Percentiles rank a stretch among this genome's conserved stretches.
These are phyloP conservation scores for Ceyx margarethae DNA, from an alignment of 2,113 vertebrate species.

Conservation along the genomic window DNA sequence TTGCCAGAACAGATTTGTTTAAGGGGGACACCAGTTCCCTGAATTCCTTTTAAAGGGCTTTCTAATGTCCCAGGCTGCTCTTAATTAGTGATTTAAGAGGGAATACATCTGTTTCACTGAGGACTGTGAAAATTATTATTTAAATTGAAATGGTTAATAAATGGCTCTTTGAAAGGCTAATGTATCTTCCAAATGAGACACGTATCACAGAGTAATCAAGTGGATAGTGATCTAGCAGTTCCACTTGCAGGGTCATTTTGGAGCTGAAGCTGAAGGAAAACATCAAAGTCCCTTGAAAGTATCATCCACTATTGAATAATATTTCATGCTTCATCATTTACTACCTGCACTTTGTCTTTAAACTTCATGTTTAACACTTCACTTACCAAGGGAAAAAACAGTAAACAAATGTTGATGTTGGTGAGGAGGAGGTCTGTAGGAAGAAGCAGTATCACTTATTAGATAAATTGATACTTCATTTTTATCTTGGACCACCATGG, in stretches of 20 bases:
- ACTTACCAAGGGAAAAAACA: not conserved
- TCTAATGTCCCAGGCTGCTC: slow-evolving; percentile 26
- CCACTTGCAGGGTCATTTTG: not conserved
- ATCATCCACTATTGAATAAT: not conserved
- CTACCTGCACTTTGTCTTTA: not conserved
- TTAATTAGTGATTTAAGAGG: slow-evolving; percentile 64
- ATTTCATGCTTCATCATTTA: not conserved
- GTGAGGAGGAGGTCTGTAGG: not conserved
- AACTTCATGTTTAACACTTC: not conserved
- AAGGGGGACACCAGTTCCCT: slow-evolving; percentile 23
- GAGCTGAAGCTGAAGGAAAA: not conserved
- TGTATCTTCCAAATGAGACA: slow-evolving; percentile 6
- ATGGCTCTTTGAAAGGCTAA: slow-evolving; percentile 27
- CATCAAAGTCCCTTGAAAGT: not conserved
- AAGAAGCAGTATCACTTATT: not conserved
- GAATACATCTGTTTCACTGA: slow-evolving; percentile 52
- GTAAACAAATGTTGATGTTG: not conserved
- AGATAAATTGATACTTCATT: not conserved
- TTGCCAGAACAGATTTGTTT: slow-evolving; percentile 61
- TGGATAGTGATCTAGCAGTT: not conserved
- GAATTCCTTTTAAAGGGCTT: slow-evolving; percentile 57
- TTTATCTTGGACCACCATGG: not conserved
- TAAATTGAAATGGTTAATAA: slow-evolving; percentile 26
- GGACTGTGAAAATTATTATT: slow-evolving; percentile 59
- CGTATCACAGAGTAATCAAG: not conserved